Evolutionary conservation across 92 coral and sea anemone genomes (phyloP), one percentile per base, ranked within the genome.

Genomic region (Parazoanthus darwini): DNA sequence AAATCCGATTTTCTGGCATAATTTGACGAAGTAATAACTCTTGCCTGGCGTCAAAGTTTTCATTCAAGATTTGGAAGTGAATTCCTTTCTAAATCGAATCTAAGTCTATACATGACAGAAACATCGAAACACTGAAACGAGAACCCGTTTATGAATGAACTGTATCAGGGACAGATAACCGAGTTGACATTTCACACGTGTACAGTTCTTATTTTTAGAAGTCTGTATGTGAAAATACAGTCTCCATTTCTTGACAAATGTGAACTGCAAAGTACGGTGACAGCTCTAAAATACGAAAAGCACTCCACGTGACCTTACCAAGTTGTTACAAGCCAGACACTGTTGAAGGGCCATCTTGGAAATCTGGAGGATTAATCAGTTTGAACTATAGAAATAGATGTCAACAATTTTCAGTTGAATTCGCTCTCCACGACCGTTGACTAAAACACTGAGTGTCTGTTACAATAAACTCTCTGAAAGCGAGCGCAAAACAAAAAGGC

Each of bases 291-390:
- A 35, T 6, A 75, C 25, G 46, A 8, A 37, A 37, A 74, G 15
- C 75, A 58, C 66, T 1, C 5, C 36, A 71, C 20, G 8, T 4
- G 20, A 18, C 10, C 80, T 39, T 76, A 76, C 80, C 80, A 39
- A 18, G 46, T 37, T n/a, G 22, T 76, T 76, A 39, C 80, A 76
- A 39, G 80, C 80, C 26, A 76, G 29, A 39, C 80, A 76, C 6
- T 76, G 80, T 18, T 39, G 80, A 36, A 76, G 80, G 51, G 16
- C 80, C 80, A 76, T 76, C 80, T 39, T 76, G 4, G 14, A 11
- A 11, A 29, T 37, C 48, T 39, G 54, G 43, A 22, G 26, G 46
- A 18, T 8, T 39, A 18, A 29, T 29, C n/a, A n/a, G 0, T 11
- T 1, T 76, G 50, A 20, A 18, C 13, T 76, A 44, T 18, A 54